These are phyloP conservation scores for Chamaetylas fuelleborni DNA, from an alignment of 2,113 vertebrate genomes.

Conservation along the genomic window DNA sequence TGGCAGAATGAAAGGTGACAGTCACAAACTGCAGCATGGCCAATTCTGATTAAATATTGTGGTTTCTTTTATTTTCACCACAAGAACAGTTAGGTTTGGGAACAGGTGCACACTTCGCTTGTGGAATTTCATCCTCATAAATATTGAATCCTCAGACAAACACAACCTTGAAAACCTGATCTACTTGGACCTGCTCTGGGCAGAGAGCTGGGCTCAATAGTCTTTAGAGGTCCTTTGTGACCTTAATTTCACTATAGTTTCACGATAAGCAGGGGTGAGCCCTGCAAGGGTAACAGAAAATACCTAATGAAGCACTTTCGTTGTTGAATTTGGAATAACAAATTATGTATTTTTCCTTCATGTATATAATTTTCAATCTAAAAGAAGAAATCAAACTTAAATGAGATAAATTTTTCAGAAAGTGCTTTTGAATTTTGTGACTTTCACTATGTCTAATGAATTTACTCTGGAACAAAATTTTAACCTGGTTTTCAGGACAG, in stretches of 20 bases:
- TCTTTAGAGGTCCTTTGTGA: not conserved
- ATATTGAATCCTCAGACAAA: not conserved
- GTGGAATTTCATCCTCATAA: not conserved
- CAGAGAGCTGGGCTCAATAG: not conserved
- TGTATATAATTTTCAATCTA: not conserved
- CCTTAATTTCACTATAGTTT: not conserved
- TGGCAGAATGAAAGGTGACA: not conserved
- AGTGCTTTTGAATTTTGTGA: not conserved
- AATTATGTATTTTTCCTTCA: rapidly evolving
- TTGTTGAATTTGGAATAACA: not conserved
- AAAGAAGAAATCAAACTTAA: not conserved
- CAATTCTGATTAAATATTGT: not conserved
- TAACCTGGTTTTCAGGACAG: not conserved
- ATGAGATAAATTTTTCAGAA: not conserved
- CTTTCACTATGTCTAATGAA: not conserved
- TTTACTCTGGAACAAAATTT: not conserved
- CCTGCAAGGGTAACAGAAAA: not conserved
- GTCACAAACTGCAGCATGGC: not conserved
- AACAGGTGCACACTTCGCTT: not conserved
- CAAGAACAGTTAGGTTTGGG: not conserved
- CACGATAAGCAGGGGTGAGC: not conserved
- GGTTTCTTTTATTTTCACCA: not conserved
- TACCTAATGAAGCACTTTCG: not conserved
- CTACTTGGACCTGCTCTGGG: not conserved
- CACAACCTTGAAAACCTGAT: not conserved